Percentiles rank a stretch among this genome's conserved stretches.
Evolutionary conservation across 1,140 invertebrate genomes (phyloP).

Genomic region (Zaprionus kolodkinae): DNA sequence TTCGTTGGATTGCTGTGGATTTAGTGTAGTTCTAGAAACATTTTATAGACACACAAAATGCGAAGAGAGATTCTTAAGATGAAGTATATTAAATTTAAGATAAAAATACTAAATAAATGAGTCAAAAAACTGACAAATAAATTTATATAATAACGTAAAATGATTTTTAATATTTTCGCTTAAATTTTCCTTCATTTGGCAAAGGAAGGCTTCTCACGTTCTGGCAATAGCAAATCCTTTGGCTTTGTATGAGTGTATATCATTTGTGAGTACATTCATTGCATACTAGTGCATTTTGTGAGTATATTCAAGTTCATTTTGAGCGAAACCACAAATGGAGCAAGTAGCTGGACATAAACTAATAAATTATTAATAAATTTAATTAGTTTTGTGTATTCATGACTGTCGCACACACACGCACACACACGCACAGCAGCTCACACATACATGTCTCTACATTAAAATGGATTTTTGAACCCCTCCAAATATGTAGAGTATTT

Average conservation of each 20-base stretch:
- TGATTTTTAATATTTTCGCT: too few relatives aligned
- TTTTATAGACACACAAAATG: not conserved
- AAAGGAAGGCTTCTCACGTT: not conserved
- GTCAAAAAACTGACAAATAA: too few relatives aligned
- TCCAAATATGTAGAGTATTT: conserved; percentile 24
- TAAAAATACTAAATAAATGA: too few relatives aligned
- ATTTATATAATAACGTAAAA: too few relatives aligned
- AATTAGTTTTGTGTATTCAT: conserved; percentile 64
- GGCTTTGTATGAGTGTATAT: not conserved
- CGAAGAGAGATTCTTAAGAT: too few relatives aligned
- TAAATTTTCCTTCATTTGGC: too few relatives aligned
- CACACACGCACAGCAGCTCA: conserved; percentile 6
- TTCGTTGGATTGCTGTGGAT: not conserved
- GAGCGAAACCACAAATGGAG: conserved; percentile 1
- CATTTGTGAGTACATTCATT: not conserved
- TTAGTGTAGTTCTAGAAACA: not conserved
- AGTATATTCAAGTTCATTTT: not conserved
- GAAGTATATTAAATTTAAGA: too few relatives aligned
- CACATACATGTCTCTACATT: conserved; percentile 29
- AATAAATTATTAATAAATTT: conserved; percentile 74
- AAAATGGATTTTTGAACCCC: conserved; percentile 42
- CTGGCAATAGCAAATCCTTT: not conserved
- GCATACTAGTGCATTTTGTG: not conserved
- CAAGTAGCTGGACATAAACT: conserved; percentile 45
- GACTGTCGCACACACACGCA: conserved; percentile 18